Base-by-base conservation (phyloP, 2,797 vertebrate species). In the Smutsia gigantea region DNA sequence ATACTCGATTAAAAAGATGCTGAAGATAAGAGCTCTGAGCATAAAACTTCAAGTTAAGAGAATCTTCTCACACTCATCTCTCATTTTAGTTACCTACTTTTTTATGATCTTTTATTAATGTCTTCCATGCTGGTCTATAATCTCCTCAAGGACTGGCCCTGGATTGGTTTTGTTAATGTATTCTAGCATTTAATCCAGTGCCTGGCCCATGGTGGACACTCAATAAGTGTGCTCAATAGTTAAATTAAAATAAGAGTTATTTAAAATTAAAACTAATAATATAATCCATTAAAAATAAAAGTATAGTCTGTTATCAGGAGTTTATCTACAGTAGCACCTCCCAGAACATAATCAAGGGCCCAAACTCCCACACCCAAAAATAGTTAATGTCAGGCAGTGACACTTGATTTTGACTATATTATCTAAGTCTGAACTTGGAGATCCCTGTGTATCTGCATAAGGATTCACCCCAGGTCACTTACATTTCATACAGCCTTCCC, bases 401-500 rank as follows among this genome's bases (percentile, higher is more conserved):
- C 51, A 51, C n/a, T 7, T 63, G 12, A 71, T 31, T 42, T 78
- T 31, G 21, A 13, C 55, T 51, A 21, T 1, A 0, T 0, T 7
- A 13, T 55, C 39, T 4, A 25, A 82, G n/a, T 14, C 59, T 21
- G 23, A 61, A 57, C 15, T 19, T 27, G 18, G 21, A 29, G 27
- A 17, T n/a, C 37, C 14, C 31, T 46, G 69, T 29, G 2, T 15
- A 12, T 8, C 1, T 19, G 59, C 39, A 14, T 19, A 14, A 63
- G 42, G 6, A 53, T 29, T 69, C 4, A 74, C 10, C 14, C 19
- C 2, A 2, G 18, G 2, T 51, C 31, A 7, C 7, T 66, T 29
- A 10, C 21, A 10, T 61, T 87, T 53, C 14, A 0, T 5, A 6
- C 1, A 8, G 0, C n/a, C 6, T 46, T 39, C 49, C 21, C 13